Conservation (phyloP, 2,797 vertebrate genomes). For the Lateolabrax maculatus region DNA sequence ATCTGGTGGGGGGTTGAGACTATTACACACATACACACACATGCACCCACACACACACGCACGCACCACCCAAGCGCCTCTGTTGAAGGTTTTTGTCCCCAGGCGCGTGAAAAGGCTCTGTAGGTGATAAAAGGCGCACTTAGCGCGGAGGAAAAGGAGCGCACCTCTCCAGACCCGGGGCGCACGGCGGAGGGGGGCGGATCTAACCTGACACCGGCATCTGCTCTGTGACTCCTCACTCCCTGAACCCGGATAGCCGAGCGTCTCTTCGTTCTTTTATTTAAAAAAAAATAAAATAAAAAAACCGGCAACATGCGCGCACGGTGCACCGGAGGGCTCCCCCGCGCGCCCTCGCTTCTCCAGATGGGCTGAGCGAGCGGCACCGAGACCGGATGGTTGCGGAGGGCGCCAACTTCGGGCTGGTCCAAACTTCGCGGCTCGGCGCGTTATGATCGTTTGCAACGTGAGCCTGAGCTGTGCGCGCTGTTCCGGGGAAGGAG, state of each 20-base stretch:
- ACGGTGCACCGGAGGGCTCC: conserved; percentile 2
- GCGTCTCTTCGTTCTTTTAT: neutral
- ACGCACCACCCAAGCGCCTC: neutral
- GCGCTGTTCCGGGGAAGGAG: conserved; percentile 66
- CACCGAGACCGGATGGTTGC: conserved; percentile 46
- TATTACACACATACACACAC: neutral
- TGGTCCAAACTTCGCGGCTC: conserved; percentile 57
- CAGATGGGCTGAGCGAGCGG: conserved; percentile 58
- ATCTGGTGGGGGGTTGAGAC: neutral
- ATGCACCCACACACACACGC: conserved; percentile 16
- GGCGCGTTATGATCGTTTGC: conserved; percentile 80
- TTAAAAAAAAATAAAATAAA: too few relatives aligned
- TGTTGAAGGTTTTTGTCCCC: conserved; percentile 5
- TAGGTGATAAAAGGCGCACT: conserved; percentile 71
- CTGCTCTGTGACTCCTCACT: conserved; percentile 6
- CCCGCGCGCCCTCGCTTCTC: conserved; percentile 12
- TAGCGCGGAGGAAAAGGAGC: conserved; percentile 19
- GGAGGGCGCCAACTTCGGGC: conserved; percentile 51
- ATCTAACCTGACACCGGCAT: conserved; percentile 25
- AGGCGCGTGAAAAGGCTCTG: conserved; percentile 55
- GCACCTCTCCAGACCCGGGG: conserved; percentile 38
- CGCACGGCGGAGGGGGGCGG: conserved; percentile 51
- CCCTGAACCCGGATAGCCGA: neutral
- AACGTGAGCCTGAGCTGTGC: conserved; percentile 83
- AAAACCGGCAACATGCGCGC: conserved; percentile 25